Evolutionary conservation across 2,113 vertebrate species (phyloP), one percentile per base, ranked within the genome.

Genomic region (Rissa tridactyla): DNA sequence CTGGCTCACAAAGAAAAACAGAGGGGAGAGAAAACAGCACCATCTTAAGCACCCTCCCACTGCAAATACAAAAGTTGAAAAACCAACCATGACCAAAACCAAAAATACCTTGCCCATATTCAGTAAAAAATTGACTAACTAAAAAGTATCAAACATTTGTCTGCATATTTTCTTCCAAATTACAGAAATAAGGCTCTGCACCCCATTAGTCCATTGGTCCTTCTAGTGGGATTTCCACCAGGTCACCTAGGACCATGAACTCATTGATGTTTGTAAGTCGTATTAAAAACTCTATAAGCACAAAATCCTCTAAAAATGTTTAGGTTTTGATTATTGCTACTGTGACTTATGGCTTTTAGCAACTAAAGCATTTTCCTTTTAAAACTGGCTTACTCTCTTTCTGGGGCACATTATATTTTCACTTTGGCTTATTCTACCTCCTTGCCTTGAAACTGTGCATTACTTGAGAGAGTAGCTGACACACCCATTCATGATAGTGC

Each of bases 381-480:
- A 68, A 49, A 85, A 88, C 44, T 12, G 42, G n/a, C 51, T 94
- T 49, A 36, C 49, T 57, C 88, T 91, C 82, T 95, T 90, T 77
- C 78, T 1, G 7, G 91, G 92, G 88, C 93, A 86, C 79, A 38
- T 77, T 30, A 8, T 26, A 34, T 83, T 94, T 96, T 92, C 49
- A 52, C 80, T 94, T 66, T 65, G 62, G 86, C 83, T 96, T 75
- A 89, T 94, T 85, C 61, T 60, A 96, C 58, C 65, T 57, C 70
- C 47, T 87, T 19, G 46, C 60, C 96, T 75, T 92, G 80, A 94
- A 95, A 86, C 47, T 36, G 29, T 66, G 85, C 57, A 72, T 95
- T 60, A 83, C 79, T 95, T 81, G 79, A 49, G 64, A 95, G 97
- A 97, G 81, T 76, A 73, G 58, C 46, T 94, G 81, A 93, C 83